Evolutionary conservation across 2,113 vertebrate species (phyloP).

Genomic region (Equus quagga): DNA sequence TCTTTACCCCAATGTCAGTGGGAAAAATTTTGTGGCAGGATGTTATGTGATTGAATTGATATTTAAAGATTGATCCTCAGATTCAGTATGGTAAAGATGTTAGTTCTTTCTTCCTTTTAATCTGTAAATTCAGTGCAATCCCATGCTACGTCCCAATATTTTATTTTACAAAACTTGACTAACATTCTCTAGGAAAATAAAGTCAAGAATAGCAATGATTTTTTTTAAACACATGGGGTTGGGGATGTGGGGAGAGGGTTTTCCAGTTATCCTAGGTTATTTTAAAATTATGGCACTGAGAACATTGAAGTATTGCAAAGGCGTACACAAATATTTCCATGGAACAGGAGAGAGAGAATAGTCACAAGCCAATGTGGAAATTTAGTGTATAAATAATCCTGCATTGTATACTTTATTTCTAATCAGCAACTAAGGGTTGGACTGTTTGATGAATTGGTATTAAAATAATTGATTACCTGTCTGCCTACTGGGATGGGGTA

Average conservation of each 20-base stretch:
- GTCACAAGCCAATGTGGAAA: neutral
- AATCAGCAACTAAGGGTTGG: neutral
- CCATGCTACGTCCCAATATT: neutral
- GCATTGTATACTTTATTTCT: neutral
- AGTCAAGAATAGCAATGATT: neutral
- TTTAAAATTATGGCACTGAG: constrained; percentile 31
- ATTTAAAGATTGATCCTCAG: neutral
- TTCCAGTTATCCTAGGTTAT: neutral
- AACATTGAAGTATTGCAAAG: neutral
- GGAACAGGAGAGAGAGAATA: neutral
- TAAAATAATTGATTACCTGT: neutral
- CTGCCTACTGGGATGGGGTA: neutral
- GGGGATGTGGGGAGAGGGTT: neutral
- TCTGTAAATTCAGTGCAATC: neutral
- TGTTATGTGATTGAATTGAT: neutral
- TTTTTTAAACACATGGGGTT: neutral
- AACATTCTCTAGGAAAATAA: neutral
- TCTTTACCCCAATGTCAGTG: neutral
- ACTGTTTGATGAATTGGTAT: neutral
- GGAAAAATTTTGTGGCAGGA: neutral
- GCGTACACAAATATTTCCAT: neutral
- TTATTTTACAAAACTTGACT: neutral
- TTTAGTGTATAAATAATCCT: neutral
- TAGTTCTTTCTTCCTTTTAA: neutral
- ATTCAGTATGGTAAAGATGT: neutral